Base-by-base conservation (phyloP, 2,797 vertebrate species). In the Sebastes cheni region DNA sequence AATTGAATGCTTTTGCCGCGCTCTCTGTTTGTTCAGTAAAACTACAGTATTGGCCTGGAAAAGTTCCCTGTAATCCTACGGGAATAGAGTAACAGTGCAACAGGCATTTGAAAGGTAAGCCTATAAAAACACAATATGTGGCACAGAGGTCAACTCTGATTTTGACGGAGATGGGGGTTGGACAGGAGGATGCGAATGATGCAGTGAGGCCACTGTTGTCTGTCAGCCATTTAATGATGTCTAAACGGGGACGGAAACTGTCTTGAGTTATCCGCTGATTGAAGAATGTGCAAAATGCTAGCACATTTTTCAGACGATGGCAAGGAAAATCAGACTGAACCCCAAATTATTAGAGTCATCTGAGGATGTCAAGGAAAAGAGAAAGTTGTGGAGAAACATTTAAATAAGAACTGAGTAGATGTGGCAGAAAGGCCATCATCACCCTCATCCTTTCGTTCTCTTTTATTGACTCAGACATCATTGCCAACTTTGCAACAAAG, bases 401-500 rank as follows among this genome's bases (percentile, higher is more conserved):
- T 4, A 14, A 39, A 64, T 23, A 20, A 46, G 68, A 69, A 67
- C n/a, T n/a, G n/a, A 58, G 39, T 79, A 34, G 30, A 72, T 60
- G 78, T 72, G 72, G 54, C 75, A 65, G 69, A 76, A 77, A 77
- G 54, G 58, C 67, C 69, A 77, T 85, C 84, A 75, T 76, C 67
- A 36, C 75, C 22, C 27, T 83, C 69, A 58, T 90, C 66, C 23
- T 80, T 73, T 79, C 82, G 22, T 70, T 85, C 58, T 56, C 50
- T 77, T 85, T 84, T 77, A 86, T 79, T 89, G 71, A 78, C 67
- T 77, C 59, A 67, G 81, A 86, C 90, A 80, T 76, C 76, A 52
- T 64, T 73, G 76, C 83, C 80, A 82, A 13, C 68, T 82, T 64
- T 52, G 71, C 36, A 88, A 94, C 90, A 92, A 91, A 91, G 91